Conservation (phyloP, 2,797 vertebrate species). For the Pseudocheirus occidentalis region DNA sequence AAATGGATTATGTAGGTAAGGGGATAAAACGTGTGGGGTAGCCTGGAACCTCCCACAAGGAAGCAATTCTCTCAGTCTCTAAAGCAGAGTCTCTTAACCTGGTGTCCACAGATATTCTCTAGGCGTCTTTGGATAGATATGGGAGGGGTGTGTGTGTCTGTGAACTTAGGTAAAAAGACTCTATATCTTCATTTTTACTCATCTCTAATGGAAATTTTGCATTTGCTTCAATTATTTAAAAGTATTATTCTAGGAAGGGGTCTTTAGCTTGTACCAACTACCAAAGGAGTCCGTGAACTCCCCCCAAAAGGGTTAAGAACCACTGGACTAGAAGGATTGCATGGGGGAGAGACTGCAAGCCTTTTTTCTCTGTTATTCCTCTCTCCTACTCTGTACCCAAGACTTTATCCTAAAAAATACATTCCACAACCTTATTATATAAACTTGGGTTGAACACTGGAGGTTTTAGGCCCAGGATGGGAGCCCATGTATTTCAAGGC, state of each 20-base stretch:
- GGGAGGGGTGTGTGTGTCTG: not conserved
- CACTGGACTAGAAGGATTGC: not conserved
- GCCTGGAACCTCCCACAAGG: not conserved
- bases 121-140: not conserved
- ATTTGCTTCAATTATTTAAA: not conserved
- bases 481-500: not conserved
- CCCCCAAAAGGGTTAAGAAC: not conserved
- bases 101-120: not conserved
- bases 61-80: not conserved
- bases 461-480: not conserved
- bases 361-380: not conserved
- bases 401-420: not conserved
- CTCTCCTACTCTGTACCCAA: not conserved
- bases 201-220: not conserved
- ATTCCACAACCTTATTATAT: not conserved
- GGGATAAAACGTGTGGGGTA: not conserved
- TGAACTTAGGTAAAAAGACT: not conserved
- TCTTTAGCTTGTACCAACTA: not conserved
- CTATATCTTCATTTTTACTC: not conserved
- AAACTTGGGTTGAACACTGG: not conserved
- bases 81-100: not conserved
- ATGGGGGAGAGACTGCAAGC: not conserved
- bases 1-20: not conserved
- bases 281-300: not conserved
- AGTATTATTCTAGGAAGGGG: not conserved